Conservation (phyloP, 2,113 vertebrate species). For the Eurypyga helias region DNA sequence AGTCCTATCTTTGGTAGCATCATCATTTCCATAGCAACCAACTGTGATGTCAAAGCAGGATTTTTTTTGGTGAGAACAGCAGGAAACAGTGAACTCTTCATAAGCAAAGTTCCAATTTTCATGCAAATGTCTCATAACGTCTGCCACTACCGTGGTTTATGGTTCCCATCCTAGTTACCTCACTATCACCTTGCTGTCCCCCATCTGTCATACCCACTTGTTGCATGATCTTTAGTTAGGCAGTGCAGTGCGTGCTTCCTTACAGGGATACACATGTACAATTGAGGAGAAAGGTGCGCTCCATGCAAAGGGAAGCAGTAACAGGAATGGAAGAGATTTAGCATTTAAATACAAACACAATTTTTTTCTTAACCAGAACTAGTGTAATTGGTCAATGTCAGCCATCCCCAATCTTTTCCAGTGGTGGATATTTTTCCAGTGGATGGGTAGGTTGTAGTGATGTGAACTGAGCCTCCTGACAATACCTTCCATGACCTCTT, state of each 20-base stretch:
- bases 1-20: constrained; percentile 44
- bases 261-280: background rate
- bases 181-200: background rate
- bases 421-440: background rate
- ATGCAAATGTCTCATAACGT: background rate
- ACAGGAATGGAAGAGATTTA: background rate
- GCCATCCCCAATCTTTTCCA: background rate
- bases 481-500: background rate
- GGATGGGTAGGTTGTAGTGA: background rate
- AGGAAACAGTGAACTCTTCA: constrained; percentile 20
- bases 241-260: background rate
- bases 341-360: background rate
- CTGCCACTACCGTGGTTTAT: background rate
- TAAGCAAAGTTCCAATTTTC: constrained; percentile 28
- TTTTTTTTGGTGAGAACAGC: background rate
- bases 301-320: background rate
- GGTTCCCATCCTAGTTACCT: background rate
- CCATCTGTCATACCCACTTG: background rate
- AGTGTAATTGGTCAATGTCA: background rate
- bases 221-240: background rate
- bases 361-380: background rate
- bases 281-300: background rate
- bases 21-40: constrained; percentile 47
- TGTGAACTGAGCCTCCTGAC: background rate
- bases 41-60: constrained; percentile 52